Conservation (phyloP, 1,140 invertebrate species). For the Eriosoma lanigerum region DNA sequence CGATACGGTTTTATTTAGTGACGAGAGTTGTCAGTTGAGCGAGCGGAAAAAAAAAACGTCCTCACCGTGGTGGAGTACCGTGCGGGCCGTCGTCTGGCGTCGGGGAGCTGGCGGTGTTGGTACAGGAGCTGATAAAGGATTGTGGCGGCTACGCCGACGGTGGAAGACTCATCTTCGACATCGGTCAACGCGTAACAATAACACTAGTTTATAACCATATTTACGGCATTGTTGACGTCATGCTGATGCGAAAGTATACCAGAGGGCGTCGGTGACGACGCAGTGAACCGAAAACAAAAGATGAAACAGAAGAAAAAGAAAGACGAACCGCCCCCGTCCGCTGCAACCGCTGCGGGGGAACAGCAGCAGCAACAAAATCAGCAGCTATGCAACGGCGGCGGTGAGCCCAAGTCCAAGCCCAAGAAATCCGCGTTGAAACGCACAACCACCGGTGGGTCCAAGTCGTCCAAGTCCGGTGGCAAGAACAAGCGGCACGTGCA, state of each 20-base stretch:
- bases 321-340: slow-evolving; percentile 32
- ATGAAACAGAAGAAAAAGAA: slow-evolving; percentile 54
- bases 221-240: too few species aligned
- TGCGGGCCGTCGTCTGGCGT: too few species aligned
- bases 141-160: background rate
- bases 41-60: too few species aligned
- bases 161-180: background rate
- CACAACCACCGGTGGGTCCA: slow-evolving; percentile 60
- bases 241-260: too few species aligned
- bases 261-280: background rate
- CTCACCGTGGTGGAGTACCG: too few species aligned
- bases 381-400: slow-evolving; percentile 10
- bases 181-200: background rate
- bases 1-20: background rate
- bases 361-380: slow-evolving; percentile 1
- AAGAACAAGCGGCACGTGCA: slow-evolving; percentile 69
- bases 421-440: slow-evolving; percentile 62
- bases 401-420: slow-evolving; percentile 57
- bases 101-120: too few species aligned
- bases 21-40: too few species aligned
- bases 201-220: too few species aligned
- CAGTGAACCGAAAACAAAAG: too few species aligned
- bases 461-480: slow-evolving; percentile 58
- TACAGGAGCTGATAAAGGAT: background rate
- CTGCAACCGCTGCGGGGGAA: background rate